Evolutionary conservation across 1,140 invertebrate genomes (phyloP), one percentile per base, ranked within the genome.

Genomic region (Trypoxylus dichotomus): DNA sequence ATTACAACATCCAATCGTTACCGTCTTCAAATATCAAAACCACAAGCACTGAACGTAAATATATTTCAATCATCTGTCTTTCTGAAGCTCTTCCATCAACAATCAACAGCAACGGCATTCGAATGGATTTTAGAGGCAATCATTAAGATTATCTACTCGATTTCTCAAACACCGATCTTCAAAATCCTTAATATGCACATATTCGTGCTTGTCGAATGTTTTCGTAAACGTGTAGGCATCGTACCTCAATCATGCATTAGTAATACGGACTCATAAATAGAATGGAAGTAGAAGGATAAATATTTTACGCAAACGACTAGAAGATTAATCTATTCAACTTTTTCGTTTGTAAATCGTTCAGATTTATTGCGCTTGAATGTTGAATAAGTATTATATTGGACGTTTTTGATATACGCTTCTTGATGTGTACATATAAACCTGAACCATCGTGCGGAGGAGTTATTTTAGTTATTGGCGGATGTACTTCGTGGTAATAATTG

Each of bases 401-500:
- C 60, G 60, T 68, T 68, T 29, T 68, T 29, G 60, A 68, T 68
- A 3, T 25, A 68, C 24, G 60, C 15, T 68, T 68, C 15, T 68
- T 68, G 24, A 68, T 60, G 58, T 60, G 58, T 60, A 7, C 8
- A 15, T n/a, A n/a, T n/a, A n/a, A n/a, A n/a, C n/a, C n/a, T n/a
- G n/a, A n/a, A n/a, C n/a, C n/a, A n/a, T 21, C 60, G 7, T 68
- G 27, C 24, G 24, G 27, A 8, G 24, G 60, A 24, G 60, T 27
- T 68, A 68, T 68, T 68, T 68, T 68, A 68, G 60, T 68, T 24
- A 68, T 68, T 68, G 24, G 60, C 60, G 60, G 60, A 68, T 68
- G 60, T 68, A 68, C 60, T 8, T 68, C 19, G 60, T 68, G 11
- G 24, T 68, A 68, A 27, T 68, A 68, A 68, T 68, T 68, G 60